phyloP scores from a whole-genome alignment of 2,888 invertebrate species.

The Drosophila paracracens region DNA sequence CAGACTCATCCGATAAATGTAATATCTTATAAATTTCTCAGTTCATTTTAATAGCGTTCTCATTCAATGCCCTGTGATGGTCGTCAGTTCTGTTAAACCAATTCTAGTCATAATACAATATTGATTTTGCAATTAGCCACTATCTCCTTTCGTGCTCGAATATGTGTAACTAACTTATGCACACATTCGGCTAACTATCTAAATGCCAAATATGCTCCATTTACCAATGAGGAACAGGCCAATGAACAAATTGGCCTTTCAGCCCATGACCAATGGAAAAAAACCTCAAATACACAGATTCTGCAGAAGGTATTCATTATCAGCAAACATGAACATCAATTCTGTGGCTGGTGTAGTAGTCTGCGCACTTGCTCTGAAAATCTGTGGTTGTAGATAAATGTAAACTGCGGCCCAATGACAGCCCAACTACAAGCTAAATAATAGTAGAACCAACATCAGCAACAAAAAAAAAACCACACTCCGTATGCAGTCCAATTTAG shows the following conservation, averaged over 20 bases:
- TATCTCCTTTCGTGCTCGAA: neutral
- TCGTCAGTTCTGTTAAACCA: neutral
- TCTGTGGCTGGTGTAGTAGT: constrained; percentile 52
- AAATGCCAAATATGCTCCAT: constrained; percentile 18
- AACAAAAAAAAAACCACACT: constrained; percentile 31
- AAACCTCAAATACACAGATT: constrained; percentile 49
- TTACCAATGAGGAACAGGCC: constrained; percentile 18
- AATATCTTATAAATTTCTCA: neutral
- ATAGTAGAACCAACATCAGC: constrained; percentile 50
- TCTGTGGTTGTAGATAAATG: constrained; percentile 60
- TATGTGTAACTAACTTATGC: constrained; percentile 3
- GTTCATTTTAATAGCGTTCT: neutral
- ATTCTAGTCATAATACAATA: neutral
- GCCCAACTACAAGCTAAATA: constrained; percentile 68
- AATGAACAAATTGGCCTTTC: constrained; percentile 46
- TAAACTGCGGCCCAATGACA: constrained; percentile 65
- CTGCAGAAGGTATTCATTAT: constrained; percentile 69
- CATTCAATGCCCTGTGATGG: neutral
- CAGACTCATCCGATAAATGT: neutral
- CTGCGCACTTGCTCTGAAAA: constrained; percentile 5
- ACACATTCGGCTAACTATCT: neutral
- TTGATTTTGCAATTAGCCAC: constrained; percentile 13
- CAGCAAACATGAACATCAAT: constrained; percentile 67
- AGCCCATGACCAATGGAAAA: constrained; percentile 19
- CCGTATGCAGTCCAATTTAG: constrained; percentile 29